Percentiles rank a stretch among this genome's conserved stretches.
phyloP scores from a whole-genome alignment of 2,888 invertebrate genomes.

The Drosophila setosimentum region DNA sequence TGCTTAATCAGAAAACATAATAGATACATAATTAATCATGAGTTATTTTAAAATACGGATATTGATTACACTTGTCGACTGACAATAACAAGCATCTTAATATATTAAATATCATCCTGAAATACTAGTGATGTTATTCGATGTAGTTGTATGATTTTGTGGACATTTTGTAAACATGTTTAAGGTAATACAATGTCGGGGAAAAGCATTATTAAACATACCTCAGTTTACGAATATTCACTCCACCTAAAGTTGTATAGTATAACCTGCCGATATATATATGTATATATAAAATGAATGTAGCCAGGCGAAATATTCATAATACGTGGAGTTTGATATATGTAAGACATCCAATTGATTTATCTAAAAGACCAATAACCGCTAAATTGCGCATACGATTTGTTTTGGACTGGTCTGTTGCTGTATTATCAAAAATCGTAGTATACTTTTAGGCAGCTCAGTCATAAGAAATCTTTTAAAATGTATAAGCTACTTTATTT shows the following conservation, averaged over 20 bases:
- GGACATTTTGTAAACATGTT: too few species aligned
- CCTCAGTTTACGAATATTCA: not conserved
- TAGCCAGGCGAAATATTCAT: not conserved
- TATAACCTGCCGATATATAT: not conserved
- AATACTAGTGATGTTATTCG: not conserved
- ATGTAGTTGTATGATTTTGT: not conserved
- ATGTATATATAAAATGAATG: not conserved
- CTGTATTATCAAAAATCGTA: slow-evolving; percentile 1
- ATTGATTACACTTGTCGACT: not conserved
- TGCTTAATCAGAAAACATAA: not conserved
- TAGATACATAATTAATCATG: not conserved
- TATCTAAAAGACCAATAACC: not conserved
- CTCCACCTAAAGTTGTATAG: too few species aligned
- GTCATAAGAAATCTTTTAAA: not conserved
- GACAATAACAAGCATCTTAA: not conserved
- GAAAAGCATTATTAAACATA: not conserved
- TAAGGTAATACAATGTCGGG: not conserved
- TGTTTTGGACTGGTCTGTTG: not conserved
- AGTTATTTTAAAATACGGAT: too few species aligned
- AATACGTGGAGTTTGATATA: too few species aligned
- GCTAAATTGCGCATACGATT: slow-evolving; percentile 13
- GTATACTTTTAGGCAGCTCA: slow-evolving; percentile 54
- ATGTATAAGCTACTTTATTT: not conserved
- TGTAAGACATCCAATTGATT: not conserved
- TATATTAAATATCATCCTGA: not conserved